These are phyloP conservation scores for Guaruba guarouba DNA, from an alignment of 2,113 vertebrate genomes.

Conservation along the genomic window DNA sequence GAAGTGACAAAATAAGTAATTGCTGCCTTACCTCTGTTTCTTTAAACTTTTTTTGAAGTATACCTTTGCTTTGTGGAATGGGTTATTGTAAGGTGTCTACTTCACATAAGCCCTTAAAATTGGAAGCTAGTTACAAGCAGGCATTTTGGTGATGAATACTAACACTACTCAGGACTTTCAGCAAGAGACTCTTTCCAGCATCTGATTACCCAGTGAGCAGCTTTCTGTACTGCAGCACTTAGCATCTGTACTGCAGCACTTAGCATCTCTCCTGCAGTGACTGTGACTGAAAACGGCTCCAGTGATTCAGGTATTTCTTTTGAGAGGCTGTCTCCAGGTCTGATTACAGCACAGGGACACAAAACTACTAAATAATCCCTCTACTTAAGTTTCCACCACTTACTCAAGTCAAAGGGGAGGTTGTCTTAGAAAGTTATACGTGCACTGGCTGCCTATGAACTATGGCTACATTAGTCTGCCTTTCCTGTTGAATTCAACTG, in stretches of 20 bases:
- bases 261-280: background rate
- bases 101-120: background rate
- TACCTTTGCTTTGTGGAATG: background rate
- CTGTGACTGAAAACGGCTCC: background rate
- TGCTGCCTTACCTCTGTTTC: background rate
- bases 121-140: background rate
- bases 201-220: background rate
- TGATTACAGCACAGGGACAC: background rate
- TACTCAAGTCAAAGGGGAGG: background rate
- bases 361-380: background rate
- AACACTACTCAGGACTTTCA: background rate
- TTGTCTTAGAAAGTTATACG: background rate
- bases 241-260: background rate
- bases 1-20: background rate
- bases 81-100: background rate
- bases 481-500: background rate
- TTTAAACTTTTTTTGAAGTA: background rate
- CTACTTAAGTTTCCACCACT: background rate
- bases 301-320: background rate
- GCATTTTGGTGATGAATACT: background rate
- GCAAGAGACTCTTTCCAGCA: background rate
- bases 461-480: background rate
- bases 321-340: background rate
- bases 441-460: background rate
- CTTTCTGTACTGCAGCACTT: background rate